Evolutionary conservation across 1,140 invertebrate species (phyloP).

Genomic region (Thaumatotibia leucotreta): DNA sequence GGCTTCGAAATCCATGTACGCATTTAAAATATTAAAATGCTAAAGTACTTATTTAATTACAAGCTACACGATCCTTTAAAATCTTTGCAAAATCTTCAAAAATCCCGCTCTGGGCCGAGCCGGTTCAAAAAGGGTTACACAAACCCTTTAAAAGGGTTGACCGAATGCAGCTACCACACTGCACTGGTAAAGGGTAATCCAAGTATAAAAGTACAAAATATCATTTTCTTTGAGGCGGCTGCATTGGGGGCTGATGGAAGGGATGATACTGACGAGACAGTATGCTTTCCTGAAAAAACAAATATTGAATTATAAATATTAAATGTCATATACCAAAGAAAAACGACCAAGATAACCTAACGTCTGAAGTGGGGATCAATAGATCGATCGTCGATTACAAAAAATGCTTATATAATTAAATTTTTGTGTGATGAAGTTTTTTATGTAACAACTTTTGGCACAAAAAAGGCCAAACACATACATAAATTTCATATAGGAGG

Average conservation of each 20-base stretch:
- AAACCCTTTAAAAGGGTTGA: neutral
- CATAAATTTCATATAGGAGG: too few relatives aligned
- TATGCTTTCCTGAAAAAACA: conserved; percentile 48
- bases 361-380: too few relatives aligned
- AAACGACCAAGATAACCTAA: too few relatives aligned
- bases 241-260: conserved; percentile 60
- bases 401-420: too few relatives aligned
- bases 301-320: too few relatives aligned
- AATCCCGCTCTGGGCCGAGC: neutral
- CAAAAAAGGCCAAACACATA: too few relatives aligned
- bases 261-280: conserved; percentile 58
- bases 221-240: conserved; percentile 50
- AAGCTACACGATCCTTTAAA: neutral
- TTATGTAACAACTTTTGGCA: too few relatives aligned
- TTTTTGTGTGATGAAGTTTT: too few relatives aligned
- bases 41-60: neutral
- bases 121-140: neutral
- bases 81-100: conserved; percentile 11
- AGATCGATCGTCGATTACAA: too few relatives aligned
- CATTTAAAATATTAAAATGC: conserved; percentile 3
- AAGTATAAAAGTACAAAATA: conserved; percentile 26
- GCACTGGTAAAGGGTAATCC: neutral
- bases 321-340: too few relatives aligned
- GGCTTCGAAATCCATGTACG: neutral
- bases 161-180: neutral